Evolutionary conservation across 2,113 vertebrate species (phyloP).

Genomic region (Pterocles orientalis): DNA sequence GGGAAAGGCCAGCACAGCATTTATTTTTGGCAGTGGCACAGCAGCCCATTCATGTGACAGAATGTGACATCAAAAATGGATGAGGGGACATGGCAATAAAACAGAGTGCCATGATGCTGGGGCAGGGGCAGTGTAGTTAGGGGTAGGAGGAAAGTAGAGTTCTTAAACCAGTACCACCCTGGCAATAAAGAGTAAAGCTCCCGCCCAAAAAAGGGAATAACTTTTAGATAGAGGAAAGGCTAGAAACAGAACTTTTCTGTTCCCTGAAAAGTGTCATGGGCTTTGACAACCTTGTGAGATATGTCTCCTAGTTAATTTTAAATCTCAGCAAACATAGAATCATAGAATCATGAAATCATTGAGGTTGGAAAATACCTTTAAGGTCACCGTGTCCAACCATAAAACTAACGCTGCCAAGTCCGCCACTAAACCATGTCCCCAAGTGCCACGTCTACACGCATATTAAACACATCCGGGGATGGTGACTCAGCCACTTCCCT

Average conservation of each 20-base stretch:
- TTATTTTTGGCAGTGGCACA: conserved; percentile 10
- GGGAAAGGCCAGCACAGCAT: conserved; percentile 26
- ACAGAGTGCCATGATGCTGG: not conserved
- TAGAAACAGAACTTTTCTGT: not conserved
- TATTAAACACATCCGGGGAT: not conserved
- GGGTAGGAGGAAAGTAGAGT: not conserved
- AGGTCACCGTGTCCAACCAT: not conserved
- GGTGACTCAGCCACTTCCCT: not conserved
- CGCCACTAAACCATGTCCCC: not conserved
- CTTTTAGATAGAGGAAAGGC: not conserved
- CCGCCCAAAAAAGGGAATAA: not conserved
- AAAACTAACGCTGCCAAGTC: not conserved
- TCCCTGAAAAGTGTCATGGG: not conserved
- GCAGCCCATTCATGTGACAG: not conserved
- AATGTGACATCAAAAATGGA: not conserved
- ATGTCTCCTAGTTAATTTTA: not conserved
- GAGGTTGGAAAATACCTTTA: not conserved
- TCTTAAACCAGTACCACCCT: not conserved
- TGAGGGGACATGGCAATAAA: not conserved
- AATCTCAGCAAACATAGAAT: not conserved
- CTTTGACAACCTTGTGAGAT: not conserved
- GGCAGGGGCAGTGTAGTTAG: not conserved
- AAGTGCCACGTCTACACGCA: fast-evolving
- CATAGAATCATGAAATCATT: not conserved
- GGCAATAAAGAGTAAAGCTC: not conserved